Evolutionary conservation across 1,140 invertebrate species (phyloP), one percentile per base, ranked within the genome.

Genomic region (Sipha flava): DNA sequence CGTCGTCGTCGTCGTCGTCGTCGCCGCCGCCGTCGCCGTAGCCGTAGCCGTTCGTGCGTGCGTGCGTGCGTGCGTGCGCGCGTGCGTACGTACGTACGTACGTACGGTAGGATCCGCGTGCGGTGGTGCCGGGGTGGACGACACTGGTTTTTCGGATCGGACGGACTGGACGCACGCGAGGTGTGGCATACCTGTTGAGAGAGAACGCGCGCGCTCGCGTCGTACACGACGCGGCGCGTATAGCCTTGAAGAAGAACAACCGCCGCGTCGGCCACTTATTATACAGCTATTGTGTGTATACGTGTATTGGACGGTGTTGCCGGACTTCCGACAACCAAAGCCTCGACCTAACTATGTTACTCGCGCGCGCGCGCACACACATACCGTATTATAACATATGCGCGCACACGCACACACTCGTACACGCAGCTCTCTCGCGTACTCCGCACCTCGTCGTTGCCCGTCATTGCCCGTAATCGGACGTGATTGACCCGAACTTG

Each of bases 191-290:
- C 73, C 73, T 77, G 73, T 77, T 59, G 73, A 77, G 70, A 77
- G 70, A 52, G 73, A 40, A 43, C 49, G 73, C 14, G 72, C 68
- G 57, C 7, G 29, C 12, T 5, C 37, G 64, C 12, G 64, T 4
- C 3, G 5, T 31, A 14, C 16, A 57, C 54, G 54, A 57, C 54
- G 54, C 29, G 26, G 14, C 26, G 59, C 16, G 29, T 37, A 54
- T 77, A 77, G 73, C 73, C 73, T 77, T 77, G 72, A 59, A 77
- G 73, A 77, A 77, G 73, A 77, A 77, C 72, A 72, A 72, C 68
- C 68, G 68, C 40, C 72, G 31, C 52, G 37, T 26, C 73, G 73
- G 49, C 73, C 73, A 59, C 73, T 77, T 77, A 77, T 40, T 37
- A 54, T 54, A 37, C 29, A 5, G 29, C 49, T 40, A 75, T 75